Conservation (phyloP, 1,140 invertebrate species). For the Heliothis subflexa region DNA sequence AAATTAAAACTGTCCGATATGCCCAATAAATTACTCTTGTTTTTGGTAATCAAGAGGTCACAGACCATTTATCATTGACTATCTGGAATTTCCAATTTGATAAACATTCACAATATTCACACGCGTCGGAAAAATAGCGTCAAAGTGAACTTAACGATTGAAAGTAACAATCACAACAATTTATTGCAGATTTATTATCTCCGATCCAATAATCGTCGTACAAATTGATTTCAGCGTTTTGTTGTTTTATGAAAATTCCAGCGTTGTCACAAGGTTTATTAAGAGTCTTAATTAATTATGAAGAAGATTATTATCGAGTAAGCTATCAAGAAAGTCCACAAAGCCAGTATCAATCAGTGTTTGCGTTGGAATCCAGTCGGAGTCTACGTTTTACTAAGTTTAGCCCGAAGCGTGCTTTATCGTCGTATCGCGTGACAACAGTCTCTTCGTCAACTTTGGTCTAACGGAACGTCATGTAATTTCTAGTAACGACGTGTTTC, state of each 20-base stretch:
- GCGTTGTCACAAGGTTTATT: constrained; percentile 16
- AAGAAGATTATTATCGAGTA: constrained; percentile 14
- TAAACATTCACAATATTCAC: constrained; percentile 34
- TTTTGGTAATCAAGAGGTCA: constrained; percentile 39
- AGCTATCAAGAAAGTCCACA: constrained; percentile 40
- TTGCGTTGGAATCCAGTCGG: constrained; percentile 50
- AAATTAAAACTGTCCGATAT: constrained; percentile 28
- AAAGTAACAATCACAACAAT: not conserved
- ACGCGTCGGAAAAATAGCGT: constrained; percentile 6
- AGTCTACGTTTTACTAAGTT: constrained; percentile 56
- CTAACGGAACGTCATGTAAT: constrained; percentile 81
- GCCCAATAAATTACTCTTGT: constrained; percentile 38
- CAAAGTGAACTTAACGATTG: constrained; percentile 23
- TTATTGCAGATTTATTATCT: constrained; percentile 36
- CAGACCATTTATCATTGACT: constrained; percentile 31
- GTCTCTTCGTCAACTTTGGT: constrained; percentile 72
- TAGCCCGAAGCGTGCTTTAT: constrained; percentile 66
- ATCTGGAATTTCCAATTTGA: constrained; percentile 26
- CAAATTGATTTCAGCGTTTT: constrained; percentile 37
- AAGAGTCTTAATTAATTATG: constrained; percentile 38
- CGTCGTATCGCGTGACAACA: constrained; percentile 77
- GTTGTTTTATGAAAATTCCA: constrained; percentile 41
- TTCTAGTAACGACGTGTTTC: constrained; percentile 82
- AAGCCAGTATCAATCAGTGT: constrained; percentile 40
- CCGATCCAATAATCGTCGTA: constrained; percentile 23